These are phyloP conservation scores for Rana temporaria DNA, from an alignment of 2,113 vertebrate genomes.

Conservation along the genomic window DNA sequence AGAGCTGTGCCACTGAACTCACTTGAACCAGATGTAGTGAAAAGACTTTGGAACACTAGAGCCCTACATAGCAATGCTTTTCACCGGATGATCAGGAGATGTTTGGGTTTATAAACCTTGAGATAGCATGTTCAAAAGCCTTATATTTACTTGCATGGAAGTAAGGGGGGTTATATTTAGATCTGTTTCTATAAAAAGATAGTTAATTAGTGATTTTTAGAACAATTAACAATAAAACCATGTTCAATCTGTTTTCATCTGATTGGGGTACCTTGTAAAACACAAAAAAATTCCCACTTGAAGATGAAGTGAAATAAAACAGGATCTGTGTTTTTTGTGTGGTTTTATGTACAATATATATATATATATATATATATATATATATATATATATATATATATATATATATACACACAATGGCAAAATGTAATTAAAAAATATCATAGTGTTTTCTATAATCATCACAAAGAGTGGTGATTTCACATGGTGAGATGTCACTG, in stretches of 20 bases:
- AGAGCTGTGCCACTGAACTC: constrained; percentile 32
- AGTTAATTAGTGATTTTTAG: not conserved
- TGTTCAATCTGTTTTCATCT: not conserved
- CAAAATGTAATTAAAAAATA: too few species aligned
- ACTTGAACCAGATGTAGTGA: constrained; percentile 37
- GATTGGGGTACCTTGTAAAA: not conserved
- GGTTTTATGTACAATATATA: too few species aligned
- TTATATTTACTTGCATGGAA: not conserved
- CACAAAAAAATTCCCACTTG: not conserved
- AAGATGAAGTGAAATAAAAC: too few species aligned
- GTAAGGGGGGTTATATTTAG: not conserved
- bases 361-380: too few species aligned
- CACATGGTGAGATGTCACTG: too few species aligned
- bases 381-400: too few species aligned
- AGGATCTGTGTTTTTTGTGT: too few species aligned
- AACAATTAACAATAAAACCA: not conserved
- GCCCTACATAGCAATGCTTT: constrained; percentile 2
- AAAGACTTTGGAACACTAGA: constrained; percentile 41
- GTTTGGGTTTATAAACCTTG: not conserved
- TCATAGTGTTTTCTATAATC: too few species aligned
- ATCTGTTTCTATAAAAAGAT: not conserved
- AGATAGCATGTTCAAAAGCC: constrained; percentile 5
- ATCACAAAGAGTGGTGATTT: too few species aligned
- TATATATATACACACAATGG: too few species aligned
- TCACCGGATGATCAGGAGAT: not conserved